These are phyloP conservation scores for Probaryconus sp. DNA, from an alignment of 1,140 invertebrate species.

Conservation along the genomic window DNA sequence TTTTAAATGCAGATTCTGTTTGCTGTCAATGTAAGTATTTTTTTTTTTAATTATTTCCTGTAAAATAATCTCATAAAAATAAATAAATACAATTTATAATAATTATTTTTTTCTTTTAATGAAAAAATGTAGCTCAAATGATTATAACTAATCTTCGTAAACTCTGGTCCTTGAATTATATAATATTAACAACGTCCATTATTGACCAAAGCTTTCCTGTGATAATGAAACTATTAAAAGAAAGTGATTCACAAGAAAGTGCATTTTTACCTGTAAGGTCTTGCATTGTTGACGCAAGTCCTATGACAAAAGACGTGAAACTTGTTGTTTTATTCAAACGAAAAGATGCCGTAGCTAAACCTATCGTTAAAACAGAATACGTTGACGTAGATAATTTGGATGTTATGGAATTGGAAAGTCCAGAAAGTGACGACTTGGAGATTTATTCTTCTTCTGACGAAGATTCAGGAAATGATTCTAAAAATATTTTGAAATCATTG, in stretches of 20 bases:
- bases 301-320: constrained; percentile 18
- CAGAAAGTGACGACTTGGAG: too few species aligned
- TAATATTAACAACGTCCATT: constrained; percentile 14
- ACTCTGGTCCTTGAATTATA: constrained; percentile 14
- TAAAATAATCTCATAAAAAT: constrained; percentile 8
- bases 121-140: constrained; percentile 21
- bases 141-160: constrained; percentile 12
- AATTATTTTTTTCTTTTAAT: constrained; percentile 14
- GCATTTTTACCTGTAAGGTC: constrained; percentile 29
- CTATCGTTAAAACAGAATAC: background rate
- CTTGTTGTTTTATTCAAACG: constrained; percentile 36
- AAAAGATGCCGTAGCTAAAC: constrained; percentile 3
- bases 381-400: constrained; percentile 2
- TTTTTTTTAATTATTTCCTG: background rate
- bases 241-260: background rate
- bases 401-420: background rate
- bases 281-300: constrained; percentile 21
- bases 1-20: constrained; percentile 33
- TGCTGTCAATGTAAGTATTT: constrained; percentile 38
- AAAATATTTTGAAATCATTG: too few species aligned
- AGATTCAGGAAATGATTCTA: constrained; percentile 5
- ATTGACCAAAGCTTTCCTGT: constrained; percentile 23
- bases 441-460: constrained; percentile 22
- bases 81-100: constrained; percentile 19
- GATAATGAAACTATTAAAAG: constrained; percentile 24